These are phyloP conservation scores for Porites australiensis DNA, from an alignment of 64 coral and sea anemone species.

Conservation along the genomic window DNA sequence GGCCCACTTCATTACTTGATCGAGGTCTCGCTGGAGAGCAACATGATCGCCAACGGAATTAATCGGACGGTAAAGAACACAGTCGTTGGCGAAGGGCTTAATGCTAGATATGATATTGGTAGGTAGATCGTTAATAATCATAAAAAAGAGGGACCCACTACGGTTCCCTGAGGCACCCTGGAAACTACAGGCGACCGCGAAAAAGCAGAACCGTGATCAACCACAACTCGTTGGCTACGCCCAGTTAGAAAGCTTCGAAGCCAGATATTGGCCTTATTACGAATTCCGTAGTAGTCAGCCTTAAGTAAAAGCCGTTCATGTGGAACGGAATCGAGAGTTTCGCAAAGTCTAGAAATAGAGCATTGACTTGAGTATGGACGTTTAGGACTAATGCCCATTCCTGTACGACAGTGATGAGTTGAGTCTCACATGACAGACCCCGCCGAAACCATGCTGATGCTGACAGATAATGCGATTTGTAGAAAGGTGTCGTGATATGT, in stretches of 20 bases:
- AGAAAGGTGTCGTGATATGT: conserved; percentile 21
- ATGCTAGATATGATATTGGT: background rate
- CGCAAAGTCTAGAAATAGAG: conserved; percentile 26
- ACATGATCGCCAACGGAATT: background rate
- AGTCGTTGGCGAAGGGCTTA: no score
- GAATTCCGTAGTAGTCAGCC: no score
- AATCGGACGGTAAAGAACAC: no score
- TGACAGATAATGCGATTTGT: background rate
- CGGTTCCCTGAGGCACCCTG: background rate
- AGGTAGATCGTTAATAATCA: conserved; percentile 8
- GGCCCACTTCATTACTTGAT: background rate
- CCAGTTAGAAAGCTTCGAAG: background rate
- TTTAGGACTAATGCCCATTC: conserved; percentile 33
- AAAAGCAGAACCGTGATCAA: background rate
- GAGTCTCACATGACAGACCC: no score
- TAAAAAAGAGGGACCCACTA: background rate
- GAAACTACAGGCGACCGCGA: conserved; percentile 6
- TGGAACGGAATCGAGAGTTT: background rate
- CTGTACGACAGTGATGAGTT: conserved; percentile 32
- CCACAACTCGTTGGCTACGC: conserved; percentile 6
- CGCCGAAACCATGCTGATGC: conserved; percentile 24
- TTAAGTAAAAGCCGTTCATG: no score
- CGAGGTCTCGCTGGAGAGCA: conserved; percentile 7
- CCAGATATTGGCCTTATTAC: background rate
- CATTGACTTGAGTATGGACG: background rate